These are phyloP conservation scores for Geotrupes spiniger DNA, from an alignment of 2,888 invertebrate genomes.

Conservation along the genomic window DNA sequence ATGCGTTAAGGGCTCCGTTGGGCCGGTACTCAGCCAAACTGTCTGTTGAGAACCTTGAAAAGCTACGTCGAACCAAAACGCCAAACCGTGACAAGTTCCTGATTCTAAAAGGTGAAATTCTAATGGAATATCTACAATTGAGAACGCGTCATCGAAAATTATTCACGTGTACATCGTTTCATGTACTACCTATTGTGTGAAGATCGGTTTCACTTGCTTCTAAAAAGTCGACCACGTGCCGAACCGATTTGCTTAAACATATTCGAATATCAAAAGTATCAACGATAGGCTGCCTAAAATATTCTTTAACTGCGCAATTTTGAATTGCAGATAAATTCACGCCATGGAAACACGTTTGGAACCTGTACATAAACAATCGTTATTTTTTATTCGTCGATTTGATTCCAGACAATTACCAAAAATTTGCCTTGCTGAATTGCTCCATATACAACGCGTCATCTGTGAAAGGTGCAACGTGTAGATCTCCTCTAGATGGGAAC, in stretches of 20 bases:
- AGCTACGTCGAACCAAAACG: slow-evolving; percentile 99
- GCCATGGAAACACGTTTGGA: slow-evolving; percentile 96
- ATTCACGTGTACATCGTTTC: too few relatives aligned
- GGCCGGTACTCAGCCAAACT: slow-evolving; percentile 96
- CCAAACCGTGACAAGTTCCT: slow-evolving; percentile 93
- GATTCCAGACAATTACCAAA: slow-evolving; percentile 67
- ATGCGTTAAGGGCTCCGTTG: slow-evolving; percentile 96
- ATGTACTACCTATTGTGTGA: slow-evolving; percentile 70
- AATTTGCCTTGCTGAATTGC: slow-evolving; percentile 97
- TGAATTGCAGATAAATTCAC: slow-evolving; percentile 91
- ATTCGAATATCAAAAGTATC: slow-evolving; percentile 98
- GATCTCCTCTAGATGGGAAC: slow-evolving; percentile 95
- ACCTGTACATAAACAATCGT: slow-evolving; percentile 52
- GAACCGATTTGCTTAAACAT: slow-evolving; percentile 90
- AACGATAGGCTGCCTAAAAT: slow-evolving; percentile 96
- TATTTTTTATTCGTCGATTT: neutral
- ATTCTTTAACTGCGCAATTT: slow-evolving; percentile 92
- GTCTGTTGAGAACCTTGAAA: slow-evolving; percentile 88
- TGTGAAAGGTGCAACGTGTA: slow-evolving; percentile 96
- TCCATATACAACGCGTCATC: slow-evolving; percentile 98
- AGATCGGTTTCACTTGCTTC: slow-evolving; percentile 90
- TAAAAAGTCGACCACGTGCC: slow-evolving; percentile 92
- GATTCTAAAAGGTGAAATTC: slow-evolving; percentile 90
- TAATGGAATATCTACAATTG: slow-evolving; percentile 83
- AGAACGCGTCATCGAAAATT: slow-evolving; percentile 1